A percentile compares a stretch with the other conserved stretches of the same genome.
Evolutionary conservation across 2,888 invertebrate genomes (phyloP).

Genomic region (Stenolophus ochropezus): DNA sequence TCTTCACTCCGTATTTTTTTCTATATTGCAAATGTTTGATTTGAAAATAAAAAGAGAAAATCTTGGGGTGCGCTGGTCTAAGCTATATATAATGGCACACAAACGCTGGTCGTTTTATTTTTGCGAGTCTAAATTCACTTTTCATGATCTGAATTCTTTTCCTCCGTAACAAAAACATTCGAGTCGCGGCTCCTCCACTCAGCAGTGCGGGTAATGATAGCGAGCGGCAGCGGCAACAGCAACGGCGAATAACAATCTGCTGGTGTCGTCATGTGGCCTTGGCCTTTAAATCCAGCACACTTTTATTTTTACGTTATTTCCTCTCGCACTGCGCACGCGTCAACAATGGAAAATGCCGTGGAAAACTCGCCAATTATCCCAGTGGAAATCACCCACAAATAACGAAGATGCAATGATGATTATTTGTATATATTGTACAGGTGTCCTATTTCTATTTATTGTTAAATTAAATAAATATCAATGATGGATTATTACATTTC

Average conservation of each 20-base stretch:
- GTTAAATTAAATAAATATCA: no score
- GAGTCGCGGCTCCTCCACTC: background rate
- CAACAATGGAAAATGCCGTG: conserved; percentile 23
- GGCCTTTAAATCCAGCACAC: conserved; percentile 56
- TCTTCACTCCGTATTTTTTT: no score
- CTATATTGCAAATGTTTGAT: no score
- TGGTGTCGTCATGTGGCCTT: conserved; percentile 51
- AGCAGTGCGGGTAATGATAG: conserved; percentile 34
- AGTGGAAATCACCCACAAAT: no score
- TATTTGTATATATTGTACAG: no score
- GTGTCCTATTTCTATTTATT: no score
- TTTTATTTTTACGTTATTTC: conserved; percentile 53
- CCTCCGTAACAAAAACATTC: background rate
- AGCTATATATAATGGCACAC: conserved; percentile 36
- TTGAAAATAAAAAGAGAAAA: background rate
- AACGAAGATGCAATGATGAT: no score
- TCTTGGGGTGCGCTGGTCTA: conserved; percentile 7
- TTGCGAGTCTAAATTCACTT: conserved; percentile 35
- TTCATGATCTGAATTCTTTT: conserved; percentile 27
- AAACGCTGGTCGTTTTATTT: conserved; percentile 26
- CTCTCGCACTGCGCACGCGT: conserved; percentile 30
- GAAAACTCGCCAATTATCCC: conserved; percentile 19
- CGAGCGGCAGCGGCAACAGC: no score
- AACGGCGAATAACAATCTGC: conserved; percentile 41
- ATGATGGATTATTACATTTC: no score